Base-by-base conservation (phyloP, 2,113 vertebrate genomes). In the Pseudopodoces humilis region DNA sequence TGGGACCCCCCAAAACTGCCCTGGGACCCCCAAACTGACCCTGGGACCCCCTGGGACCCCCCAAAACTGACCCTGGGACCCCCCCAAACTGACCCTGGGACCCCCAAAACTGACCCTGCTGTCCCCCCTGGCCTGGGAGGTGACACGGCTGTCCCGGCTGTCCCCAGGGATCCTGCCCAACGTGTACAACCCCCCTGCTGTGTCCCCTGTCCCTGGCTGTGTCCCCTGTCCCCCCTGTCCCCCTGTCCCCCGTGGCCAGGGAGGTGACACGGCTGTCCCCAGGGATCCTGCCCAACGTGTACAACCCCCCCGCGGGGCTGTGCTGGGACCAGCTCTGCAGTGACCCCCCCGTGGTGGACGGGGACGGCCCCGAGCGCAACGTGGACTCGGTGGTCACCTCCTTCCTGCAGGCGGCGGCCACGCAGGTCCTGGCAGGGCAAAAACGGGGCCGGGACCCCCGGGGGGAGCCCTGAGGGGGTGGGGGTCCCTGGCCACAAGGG, bases 201-300 rank as follows among this genome's bases (percentile, higher is more conserved):
- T 39, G 37, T 39, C 37, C 37, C 37, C 37, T 37, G 37, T 37
- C 37, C 37, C 37, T 37, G 37, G 37, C 37, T 10, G 10, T 39
- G 37, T 39, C 37, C 37, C 37, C 37, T 39, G 37, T 39, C 37
- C 37, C 39, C 11, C 39, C 39, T 39, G 39, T 11, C 39, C 37
- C 37, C 37, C 39, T 22, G 18, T 31, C 37, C 47, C 37, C 37
- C 10, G 10, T 44, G 65, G 24, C 67, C 25, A 39, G 49, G 28
- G 49, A 25, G 35, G 49, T 53, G 68, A 53, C 56, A 24, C 3
- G 1, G 5, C 55, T 46, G 64, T 70, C 85, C 28, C 10, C 72
- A 99, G 99, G 99, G 58, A 98, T 99, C 88, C 98, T 99, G 21
- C 99, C 99, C 46, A 99, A 99, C 14, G 81, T 96, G 3, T 99